Conservation (phyloP, 2,888 invertebrate species). For the Hirtodrosophila trivittata region DNA sequence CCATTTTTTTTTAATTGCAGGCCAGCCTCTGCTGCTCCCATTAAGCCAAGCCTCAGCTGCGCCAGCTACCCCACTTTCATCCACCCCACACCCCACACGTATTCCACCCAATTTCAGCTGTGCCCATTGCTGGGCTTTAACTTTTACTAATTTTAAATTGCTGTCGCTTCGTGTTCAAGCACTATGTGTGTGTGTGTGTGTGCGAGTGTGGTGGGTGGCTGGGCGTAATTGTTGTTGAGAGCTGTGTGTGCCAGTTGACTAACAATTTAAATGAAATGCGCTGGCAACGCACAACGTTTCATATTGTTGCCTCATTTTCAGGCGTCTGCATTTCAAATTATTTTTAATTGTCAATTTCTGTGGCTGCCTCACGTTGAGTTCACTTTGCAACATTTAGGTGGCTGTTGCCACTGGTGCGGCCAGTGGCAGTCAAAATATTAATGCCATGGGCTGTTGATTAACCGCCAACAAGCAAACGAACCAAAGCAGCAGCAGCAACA, state of each 20-base stretch:
- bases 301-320: constrained; percentile 46
- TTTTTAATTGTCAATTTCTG: constrained; percentile 76
- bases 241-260: constrained; percentile 53
- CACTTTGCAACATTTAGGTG: constrained; percentile 36
- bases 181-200: constrained; percentile 28
- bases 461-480: constrained; percentile 65
- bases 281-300: constrained; percentile 39
- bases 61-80: neutral
- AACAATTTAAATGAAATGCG: constrained; percentile 75
- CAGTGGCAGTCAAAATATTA: constrained; percentile 69
- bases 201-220: constrained; percentile 27
- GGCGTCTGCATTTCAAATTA: constrained; percentile 73
- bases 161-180: constrained; percentile 29
- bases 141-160: constrained; percentile 73
- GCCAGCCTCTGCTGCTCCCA: constrained; percentile 58
- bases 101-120: constrained; percentile 12
- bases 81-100: neutral
- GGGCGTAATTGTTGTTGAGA: constrained; percentile 36
- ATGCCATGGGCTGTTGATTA: constrained; percentile 69
- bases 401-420: constrained; percentile 23
- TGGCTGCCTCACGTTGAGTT: constrained; percentile 22
- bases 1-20: constrained; percentile 59
- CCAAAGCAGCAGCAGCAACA: constrained; percentile 10
- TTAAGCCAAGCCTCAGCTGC: constrained; percentile 44
- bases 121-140: constrained; percentile 54